Base-by-base conservation (phyloP, 2,888 invertebrate genomes). In the Patella caerulea region DNA sequence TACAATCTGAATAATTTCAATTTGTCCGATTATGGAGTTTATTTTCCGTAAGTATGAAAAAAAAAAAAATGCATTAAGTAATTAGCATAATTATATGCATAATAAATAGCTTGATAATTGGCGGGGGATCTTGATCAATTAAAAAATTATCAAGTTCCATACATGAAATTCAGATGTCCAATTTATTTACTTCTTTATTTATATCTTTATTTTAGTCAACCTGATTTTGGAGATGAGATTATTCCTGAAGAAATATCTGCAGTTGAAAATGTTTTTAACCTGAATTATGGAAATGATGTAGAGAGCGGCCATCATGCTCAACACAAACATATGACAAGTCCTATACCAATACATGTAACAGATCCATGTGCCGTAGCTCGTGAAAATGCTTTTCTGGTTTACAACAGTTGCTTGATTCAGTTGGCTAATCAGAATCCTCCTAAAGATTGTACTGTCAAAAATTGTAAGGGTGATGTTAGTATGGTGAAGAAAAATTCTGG, bases 321-420 rank as follows among this genome's bases (percentile, higher is more conserved):
- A 19, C 19, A 24, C 3, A 12, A 24, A 3, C 19, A 65, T 14
- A 19, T 24, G 24, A 65, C 65, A 11, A 7, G 19, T 24, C 65
- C 24, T 1, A 19, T 24, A 19, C 65, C 65, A 3, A 24, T 24
- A 11, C 24, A 65, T 24, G 65, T 65, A 3, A 65, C 65, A 11
- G 65, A 65, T 24, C 65, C 65, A 65, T 65, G 65, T 65, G 65
- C 65, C 14, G 65, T 24, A 7, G 19, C 65, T 12, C 19, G 65
- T 12, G 65, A 65, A 14, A 24, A 19, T 4, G 65, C 65, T 12
- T 65, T 24, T 4, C 19, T 65, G 19, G 65, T 65, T 65, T 24
- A 65, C 24, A 65, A 65, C 65, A 65, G 65, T 24, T 65, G 65
- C 24, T 65, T 65, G 65, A 65, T 65, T 24, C 65, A 65, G 65